A percentile compares a stretch with the other conserved stretches of the same genome.
phyloP scores from a whole-genome alignment of 37 sponge, comb jelly and placozoan species.

The Axinella damicornis region DNA sequence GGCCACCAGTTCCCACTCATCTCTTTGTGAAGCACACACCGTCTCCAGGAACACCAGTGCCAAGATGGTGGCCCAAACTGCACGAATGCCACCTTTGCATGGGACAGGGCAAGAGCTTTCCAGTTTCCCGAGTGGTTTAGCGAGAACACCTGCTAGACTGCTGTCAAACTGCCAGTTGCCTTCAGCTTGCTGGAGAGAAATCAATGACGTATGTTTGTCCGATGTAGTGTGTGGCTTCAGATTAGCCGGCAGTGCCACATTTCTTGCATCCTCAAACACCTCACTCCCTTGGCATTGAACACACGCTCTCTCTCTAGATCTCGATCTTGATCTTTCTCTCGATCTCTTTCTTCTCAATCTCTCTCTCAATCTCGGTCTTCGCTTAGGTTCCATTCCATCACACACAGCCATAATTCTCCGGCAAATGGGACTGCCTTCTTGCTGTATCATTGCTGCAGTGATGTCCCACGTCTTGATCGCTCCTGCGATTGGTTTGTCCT shows the following conservation, averaged over 20 bases:
- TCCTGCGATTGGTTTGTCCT: slow-evolving; percentile 64
- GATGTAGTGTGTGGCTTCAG: neutral
- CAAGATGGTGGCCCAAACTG: slow-evolving; percentile 58
- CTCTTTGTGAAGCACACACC: slow-evolving; percentile 8
- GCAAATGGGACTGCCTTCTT: neutral
- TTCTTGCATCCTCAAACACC: no score
- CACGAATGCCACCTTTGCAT: slow-evolving; percentile 16
- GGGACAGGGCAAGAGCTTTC: slow-evolving; percentile 32
- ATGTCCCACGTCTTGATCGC: slow-evolving; percentile 66
- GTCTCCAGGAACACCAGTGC: slow-evolving; percentile 22
- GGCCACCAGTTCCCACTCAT: slow-evolving; percentile 65
- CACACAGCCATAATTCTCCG: no score
- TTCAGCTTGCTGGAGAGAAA: slow-evolving; percentile 45
- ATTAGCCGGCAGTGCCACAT: neutral
- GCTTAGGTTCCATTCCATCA: no score
- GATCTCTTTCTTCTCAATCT: neutral
- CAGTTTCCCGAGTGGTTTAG: slow-evolving; percentile 23
- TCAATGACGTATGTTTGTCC: slow-evolving; percentile 6
- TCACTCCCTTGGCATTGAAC: no score
- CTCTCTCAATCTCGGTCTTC: no score
- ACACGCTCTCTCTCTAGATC: no score
- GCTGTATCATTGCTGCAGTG: slow-evolving; percentile 17
- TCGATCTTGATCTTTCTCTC: no score
- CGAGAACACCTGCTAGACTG: slow-evolving; percentile 8
- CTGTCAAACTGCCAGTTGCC: slow-evolving; percentile 43